Conservation (phyloP, 1,140 invertebrate genomes). For the Tribolium madens region DNA sequence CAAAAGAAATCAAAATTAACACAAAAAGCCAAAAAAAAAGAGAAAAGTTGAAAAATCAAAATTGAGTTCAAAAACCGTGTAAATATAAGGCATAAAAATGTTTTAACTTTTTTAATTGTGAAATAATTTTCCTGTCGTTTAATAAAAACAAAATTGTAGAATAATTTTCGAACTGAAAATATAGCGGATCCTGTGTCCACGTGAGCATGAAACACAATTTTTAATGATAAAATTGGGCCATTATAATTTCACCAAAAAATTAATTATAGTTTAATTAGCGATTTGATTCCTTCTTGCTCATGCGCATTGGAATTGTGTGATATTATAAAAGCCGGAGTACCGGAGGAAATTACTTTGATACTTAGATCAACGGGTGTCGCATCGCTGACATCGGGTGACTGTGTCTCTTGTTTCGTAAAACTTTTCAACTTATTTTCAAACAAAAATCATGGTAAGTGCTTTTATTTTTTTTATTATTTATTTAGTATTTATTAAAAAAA, state of each 20-base stretch:
- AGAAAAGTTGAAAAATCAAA: no score
- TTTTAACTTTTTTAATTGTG: no score
- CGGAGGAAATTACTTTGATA: conserved; percentile 18
- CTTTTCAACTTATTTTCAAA: background rate
- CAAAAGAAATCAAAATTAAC: no score
- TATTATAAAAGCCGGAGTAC: conserved; percentile 11
- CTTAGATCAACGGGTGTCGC: conserved; percentile 46
- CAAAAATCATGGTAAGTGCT: conserved; percentile 32
- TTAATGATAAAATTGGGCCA: background rate
- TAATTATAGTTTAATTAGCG: conserved; percentile 23
- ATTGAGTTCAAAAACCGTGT: no score
- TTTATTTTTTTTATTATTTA: background rate
- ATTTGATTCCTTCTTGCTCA: conserved; percentile 8
- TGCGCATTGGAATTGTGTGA: background rate
- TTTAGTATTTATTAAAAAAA: background rate
- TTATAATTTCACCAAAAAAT: conserved; percentile 9
- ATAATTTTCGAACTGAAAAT: no score
- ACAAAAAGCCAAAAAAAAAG: no score
- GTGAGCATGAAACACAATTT: no score
- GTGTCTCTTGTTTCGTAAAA: conserved; percentile 7
- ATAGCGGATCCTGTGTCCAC: background rate
- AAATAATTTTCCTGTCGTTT: no score
- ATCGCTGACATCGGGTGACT: conserved; percentile 52
- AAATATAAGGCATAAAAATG: no score
- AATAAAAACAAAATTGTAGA: no score